Evolutionary conservation across 2,888 invertebrate genomes (phyloP).

Genomic region (Eupeodes latifasciatus): DNA sequence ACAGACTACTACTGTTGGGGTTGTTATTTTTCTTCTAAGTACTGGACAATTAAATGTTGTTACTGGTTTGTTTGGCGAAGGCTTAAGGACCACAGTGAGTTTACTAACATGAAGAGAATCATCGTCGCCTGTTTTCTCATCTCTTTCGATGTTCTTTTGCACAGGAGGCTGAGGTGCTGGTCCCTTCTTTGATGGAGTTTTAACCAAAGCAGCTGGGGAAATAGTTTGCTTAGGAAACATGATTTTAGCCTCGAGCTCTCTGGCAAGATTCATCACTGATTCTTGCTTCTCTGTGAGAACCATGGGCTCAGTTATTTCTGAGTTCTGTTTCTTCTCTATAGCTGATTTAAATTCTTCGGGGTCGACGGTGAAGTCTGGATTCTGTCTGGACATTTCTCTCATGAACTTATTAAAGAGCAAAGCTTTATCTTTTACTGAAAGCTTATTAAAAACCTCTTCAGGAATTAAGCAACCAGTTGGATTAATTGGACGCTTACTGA

Average conservation of each 20-base stretch:
- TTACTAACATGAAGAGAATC: constrained; percentile 42
- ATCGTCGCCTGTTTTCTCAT: neutral
- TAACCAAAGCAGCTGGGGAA: constrained; percentile 20
- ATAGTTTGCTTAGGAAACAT: constrained; percentile 45
- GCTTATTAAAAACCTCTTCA: constrained; percentile 80
- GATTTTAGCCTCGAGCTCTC: constrained; percentile 79
- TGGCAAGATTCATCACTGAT: constrained; percentile 79
- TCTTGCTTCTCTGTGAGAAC: constrained; percentile 79
- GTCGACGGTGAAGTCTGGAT: constrained; percentile 80
- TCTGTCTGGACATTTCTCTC: constrained; percentile 79
- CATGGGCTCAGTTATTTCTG: constrained; percentile 76
- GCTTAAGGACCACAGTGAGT: constrained; percentile 72
- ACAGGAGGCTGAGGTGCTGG: constrained; percentile 27
- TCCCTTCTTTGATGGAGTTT: constrained; percentile 38
- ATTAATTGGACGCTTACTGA: neutral
- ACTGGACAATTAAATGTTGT: neutral
- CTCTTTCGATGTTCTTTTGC: neutral
- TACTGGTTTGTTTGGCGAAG: constrained; percentile 56
- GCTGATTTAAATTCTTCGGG: constrained; percentile 54
- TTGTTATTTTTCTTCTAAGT: neutral
- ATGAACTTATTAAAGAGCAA: constrained; percentile 81
- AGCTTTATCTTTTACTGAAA: constrained; percentile 82
- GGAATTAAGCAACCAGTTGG: constrained; percentile 79
- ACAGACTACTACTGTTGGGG: constrained; percentile 40
- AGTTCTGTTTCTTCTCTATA: neutral